These are phyloP conservation scores for Trachythela sp. DNA, from an alignment of 64 coral and sea anemone species.

Conservation along the genomic window DNA sequence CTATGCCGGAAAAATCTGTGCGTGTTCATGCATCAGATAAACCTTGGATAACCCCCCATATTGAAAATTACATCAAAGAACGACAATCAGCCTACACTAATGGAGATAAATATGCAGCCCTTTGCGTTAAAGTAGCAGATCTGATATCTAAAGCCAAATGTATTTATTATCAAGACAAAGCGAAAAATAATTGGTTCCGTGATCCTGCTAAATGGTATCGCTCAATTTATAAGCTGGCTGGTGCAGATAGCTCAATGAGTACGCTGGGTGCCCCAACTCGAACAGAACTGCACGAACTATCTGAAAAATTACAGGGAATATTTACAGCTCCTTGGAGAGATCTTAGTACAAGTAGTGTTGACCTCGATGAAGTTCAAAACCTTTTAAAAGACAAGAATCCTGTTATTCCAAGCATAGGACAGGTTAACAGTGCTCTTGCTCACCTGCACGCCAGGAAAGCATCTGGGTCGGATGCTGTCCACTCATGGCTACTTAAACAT, in stretches of 20 bases:
- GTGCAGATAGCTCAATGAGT: neutral
- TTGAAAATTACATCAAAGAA: too few relatives aligned
- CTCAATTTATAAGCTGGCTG: constrained; percentile 10
- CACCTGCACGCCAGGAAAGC: constrained; percentile 10
- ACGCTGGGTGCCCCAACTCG: neutral
- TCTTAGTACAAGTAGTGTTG: neutral
- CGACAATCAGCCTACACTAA: too few relatives aligned
- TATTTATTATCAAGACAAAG: constrained; percentile 28
- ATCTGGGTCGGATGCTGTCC: neutral
- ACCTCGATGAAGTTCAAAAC: too few relatives aligned
- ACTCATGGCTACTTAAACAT: neutral
- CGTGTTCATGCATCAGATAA: too few relatives aligned
- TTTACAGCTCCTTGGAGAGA: too few relatives aligned
- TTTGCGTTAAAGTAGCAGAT: too few relatives aligned
- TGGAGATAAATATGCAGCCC: too few relatives aligned
- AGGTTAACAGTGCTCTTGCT: constrained; percentile 3
- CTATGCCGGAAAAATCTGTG: too few relatives aligned
- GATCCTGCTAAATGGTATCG: constrained; percentile 26
- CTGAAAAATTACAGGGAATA: neutral
- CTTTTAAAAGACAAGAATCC: neutral
- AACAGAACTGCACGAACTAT: neutral
- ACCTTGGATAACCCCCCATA: too few relatives aligned
- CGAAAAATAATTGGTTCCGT: neutral
- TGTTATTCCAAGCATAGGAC: constrained; percentile 20
- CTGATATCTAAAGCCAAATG: neutral